Evolutionary conservation across 2,888 invertebrate genomes (phyloP).

Genomic region (Graphium colonna): DNA sequence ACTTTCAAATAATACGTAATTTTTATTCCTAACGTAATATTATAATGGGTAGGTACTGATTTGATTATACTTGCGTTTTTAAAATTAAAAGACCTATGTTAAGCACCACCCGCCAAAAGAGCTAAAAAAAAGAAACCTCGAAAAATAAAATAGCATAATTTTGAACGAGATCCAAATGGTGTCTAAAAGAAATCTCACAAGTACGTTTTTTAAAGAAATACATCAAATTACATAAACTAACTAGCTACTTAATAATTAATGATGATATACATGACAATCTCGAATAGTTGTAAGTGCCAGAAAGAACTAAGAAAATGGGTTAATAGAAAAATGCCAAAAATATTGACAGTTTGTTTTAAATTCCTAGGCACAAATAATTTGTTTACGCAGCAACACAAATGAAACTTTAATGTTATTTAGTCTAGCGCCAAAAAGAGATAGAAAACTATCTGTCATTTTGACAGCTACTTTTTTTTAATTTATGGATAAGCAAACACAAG

Average conservation of each 20-base stretch:
- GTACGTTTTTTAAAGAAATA: constrained; percentile 45
- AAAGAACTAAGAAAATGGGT: constrained; percentile 10
- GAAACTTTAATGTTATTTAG: too few relatives aligned
- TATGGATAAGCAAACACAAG: too few relatives aligned
- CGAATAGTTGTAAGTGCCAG: constrained; percentile 7
- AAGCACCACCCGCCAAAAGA: constrained; percentile 71
- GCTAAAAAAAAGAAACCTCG: constrained; percentile 37
- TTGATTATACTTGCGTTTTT: constrained; percentile 36
- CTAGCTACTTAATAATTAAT: constrained; percentile 59
- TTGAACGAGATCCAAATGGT: constrained; percentile 64
- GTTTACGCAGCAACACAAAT: too few relatives aligned
- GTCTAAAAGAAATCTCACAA: constrained; percentile 46
- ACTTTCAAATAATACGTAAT: constrained; percentile 68
- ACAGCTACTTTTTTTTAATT: too few relatives aligned
- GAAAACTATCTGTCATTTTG: background rate
- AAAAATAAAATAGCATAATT: constrained; percentile 52
- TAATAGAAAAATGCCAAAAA: background rate
- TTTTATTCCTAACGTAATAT: constrained; percentile 39
- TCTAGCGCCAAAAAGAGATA: too few relatives aligned
- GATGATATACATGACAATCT: constrained; percentile 27
- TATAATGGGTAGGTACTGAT: constrained; percentile 53
- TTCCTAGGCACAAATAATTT: constrained; percentile 22
- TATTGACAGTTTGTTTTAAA: background rate
- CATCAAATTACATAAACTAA: constrained; percentile 50
- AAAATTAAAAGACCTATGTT: constrained; percentile 47